phyloP scores from a whole-genome alignment of 2,113 vertebrate genomes.

The Laticauda laticaudata region DNA sequence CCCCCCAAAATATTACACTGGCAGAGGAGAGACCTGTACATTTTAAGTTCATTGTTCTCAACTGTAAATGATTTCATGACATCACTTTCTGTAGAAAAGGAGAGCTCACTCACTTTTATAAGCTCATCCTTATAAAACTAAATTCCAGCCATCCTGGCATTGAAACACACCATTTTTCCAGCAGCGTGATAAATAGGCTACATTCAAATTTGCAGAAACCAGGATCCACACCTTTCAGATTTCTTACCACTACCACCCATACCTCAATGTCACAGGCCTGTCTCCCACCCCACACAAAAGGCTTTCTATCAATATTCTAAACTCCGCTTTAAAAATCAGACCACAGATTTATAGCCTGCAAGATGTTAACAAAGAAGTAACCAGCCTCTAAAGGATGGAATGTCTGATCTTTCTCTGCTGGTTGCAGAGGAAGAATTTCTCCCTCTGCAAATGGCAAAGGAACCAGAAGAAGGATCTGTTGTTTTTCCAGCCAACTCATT shows the following conservation, averaged over 20 bases:
- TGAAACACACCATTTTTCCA: background rate
- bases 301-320: background rate
- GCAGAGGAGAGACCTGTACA: background rate
- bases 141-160: background rate
- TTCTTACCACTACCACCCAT: no score
- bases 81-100: background rate
- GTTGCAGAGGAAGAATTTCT: background rate
- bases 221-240: background rate
- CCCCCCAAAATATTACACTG: background rate
- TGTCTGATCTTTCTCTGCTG: background rate
- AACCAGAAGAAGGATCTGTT: background rate
- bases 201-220: background rate
- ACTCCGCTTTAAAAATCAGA: background rate
- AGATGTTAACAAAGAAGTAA: background rate
- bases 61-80: background rate
- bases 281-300: background rate
- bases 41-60: background rate
- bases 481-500: background rate
- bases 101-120: background rate
- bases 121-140: background rate
- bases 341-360: background rate
- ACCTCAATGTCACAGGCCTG: fast-evolving
- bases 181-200: background rate
- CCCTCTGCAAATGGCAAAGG: background rate
- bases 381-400: background rate